phyloP scores from a whole-genome alignment of 2,888 invertebrate genomes.

The Smittia aterrima region DNA sequence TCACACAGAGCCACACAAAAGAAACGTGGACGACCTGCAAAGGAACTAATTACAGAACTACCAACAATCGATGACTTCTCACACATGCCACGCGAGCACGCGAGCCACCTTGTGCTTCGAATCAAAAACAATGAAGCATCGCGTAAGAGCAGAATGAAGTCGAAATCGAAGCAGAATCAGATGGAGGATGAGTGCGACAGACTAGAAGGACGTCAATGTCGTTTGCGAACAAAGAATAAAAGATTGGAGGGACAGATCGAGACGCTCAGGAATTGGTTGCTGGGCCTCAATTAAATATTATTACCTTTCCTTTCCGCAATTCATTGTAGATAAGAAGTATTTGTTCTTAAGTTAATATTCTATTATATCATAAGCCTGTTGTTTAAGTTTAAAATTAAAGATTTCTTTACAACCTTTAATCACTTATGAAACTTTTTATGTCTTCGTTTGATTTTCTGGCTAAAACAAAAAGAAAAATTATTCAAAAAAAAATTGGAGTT shows the following conservation, averaged over 20 bases:
- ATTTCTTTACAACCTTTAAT: too few species aligned
- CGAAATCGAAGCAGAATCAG: conserved; percentile 11
- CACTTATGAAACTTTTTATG: too few species aligned
- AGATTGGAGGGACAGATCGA: conserved; percentile 7
- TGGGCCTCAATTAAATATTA: conserved; percentile 7
- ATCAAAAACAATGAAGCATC: conserved; percentile 41
- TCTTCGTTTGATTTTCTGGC: too few species aligned
- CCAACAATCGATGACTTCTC: conserved; percentile 32
- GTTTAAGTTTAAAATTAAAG: background rate
- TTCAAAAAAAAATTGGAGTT: too few species aligned
- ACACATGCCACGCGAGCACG: background rate
- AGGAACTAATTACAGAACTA: conserved; percentile 23
- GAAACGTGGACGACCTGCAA: conserved; percentile 34
- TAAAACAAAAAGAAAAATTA: too few species aligned
- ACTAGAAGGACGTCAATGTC: background rate
- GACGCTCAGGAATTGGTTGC: background rate
- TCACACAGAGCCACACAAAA: background rate
- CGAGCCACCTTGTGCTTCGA: conserved; percentile 25
- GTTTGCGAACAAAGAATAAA: background rate
- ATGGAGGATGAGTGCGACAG: conserved; percentile 28
- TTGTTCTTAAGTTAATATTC: background rate
- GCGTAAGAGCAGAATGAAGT: conserved; percentile 36
- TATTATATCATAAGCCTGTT: background rate
- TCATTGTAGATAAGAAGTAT: conserved; percentile 4
- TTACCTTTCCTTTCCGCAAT: background rate